Evolutionary conservation across 2,888 invertebrate species (phyloP).

Genomic region (Megastigmus dorsalis): DNA sequence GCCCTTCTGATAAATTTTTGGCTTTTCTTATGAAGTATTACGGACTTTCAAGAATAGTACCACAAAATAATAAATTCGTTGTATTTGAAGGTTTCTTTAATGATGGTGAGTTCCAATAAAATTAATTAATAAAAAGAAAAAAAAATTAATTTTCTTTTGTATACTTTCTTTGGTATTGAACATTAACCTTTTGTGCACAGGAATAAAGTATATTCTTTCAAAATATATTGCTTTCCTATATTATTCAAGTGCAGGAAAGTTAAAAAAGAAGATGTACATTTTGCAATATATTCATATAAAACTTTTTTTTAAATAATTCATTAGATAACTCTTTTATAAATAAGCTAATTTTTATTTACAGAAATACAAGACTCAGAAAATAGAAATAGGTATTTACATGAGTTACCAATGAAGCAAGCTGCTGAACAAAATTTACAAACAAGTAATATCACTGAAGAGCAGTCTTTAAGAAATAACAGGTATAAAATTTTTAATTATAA

Average conservation of each 20-base stretch:
- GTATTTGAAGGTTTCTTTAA: conserved; percentile 88
- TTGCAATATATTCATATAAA: no score
- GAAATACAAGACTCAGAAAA: conserved; percentile 29
- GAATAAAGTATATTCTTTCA: no score
- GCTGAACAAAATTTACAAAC: conserved; percentile 13
- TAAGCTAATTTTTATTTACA: conserved; percentile 9
- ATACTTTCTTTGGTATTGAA: no score
- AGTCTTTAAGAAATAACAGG: conserved; percentile 45
- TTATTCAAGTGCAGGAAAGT: no score
- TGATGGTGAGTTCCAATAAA: conserved; percentile 63
- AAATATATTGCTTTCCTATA: no score
- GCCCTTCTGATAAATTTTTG: conserved; percentile 92
- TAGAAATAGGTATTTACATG: conserved; percentile 18
- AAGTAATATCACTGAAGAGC: conserved; percentile 21
- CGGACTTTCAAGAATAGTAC: conserved; percentile 79
- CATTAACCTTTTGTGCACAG: no score
- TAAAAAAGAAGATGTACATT: no score
- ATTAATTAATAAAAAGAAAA: no score
- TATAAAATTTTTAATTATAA: conserved; percentile 18
- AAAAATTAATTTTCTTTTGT: no score
- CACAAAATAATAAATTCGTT: conserved; percentile 92
- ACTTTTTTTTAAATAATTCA: no score
- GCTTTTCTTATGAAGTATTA: conserved; percentile 92
- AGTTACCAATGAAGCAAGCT: conserved; percentile 9
- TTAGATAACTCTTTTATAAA: no score